Base-by-base conservation (phyloP, 2,113 vertebrate species). In the Ranitomeya imitator region DNA sequence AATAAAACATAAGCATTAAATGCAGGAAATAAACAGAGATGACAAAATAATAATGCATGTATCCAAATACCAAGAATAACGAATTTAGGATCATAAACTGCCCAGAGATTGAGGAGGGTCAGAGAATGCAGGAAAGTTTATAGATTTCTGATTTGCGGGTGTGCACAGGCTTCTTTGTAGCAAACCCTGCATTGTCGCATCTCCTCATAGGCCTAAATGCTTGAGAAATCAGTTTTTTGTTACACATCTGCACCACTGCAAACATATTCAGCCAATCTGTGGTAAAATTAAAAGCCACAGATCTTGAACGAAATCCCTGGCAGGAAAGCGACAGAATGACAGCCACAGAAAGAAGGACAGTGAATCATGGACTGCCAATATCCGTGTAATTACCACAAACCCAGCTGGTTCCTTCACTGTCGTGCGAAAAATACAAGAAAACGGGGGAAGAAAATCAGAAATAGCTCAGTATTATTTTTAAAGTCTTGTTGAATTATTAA, bases 401-500 rank as follows among this genome's bases (percentile, higher is more conserved):
- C 87, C 87, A 89, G 87, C 87, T 89, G 87, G 81, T 84, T 88
- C 16, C 81, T 78, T 74, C 45, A 21, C 76, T 88, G 59, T 61
- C 23, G 23, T 79, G 61, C 60, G 51, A 85, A 89, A 88, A 88
- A 73, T 65, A 19, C 67, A 76, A 88, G 23, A 21, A 87, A 88
- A 88, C 54, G 76, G 55, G 80, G 79, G 80, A 73, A 83, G 69
- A 85, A 52, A 79, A 31, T 85, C 87, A 89, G 81, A 89, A 89
- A 89, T 89, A 89, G 87, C 82, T 85, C 87, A 67, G 82, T 89
- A 85, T 85, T 89, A 89, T 89, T 85, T 88, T 79, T 89, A 89
- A 85, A 85, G 87, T 69, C 87, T 85, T 85, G 81, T 59, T 89
- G 61, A 89, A 89, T 89, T 85, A 89, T 89, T 89, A 83, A 89